Base-by-base conservation (phyloP, 2,888 invertebrate genomes). In the Tetramorium bicarinatum region DNA sequence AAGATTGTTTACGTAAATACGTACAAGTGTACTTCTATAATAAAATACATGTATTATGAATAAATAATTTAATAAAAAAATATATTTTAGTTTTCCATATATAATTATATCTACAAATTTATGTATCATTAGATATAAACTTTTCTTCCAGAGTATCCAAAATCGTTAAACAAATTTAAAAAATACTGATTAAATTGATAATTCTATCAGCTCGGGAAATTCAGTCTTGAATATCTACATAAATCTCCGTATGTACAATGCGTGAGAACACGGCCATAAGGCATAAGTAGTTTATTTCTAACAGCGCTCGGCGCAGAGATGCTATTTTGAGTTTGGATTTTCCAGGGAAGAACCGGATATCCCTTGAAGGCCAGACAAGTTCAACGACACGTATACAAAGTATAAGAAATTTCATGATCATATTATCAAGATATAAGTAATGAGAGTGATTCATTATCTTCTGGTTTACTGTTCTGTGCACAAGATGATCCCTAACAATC, bases 301-400 rank as follows among this genome's bases (percentile, higher is more conserved):
- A 54, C 41, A 7, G 34, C 18, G 66, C 66, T 66, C 18, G 41
- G 9, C n/a, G 41, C n/a, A n/a, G 18, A 38, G 52, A n/a, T 54
- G 67, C 77, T 77, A 77, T 77, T 77, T 69, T 69, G 29, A 69
- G 69, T 54, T 69, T 69, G 38, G 29, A 67, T 29, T 67, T 44
- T 56, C 67, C 77, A 56, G 18, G 41, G 15, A 67, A 69, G 29
- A 6, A n/a, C 44, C 44, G 29, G 18, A 77, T 77, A 77, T 69
- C 3, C 54, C 29, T 15, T 18, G 29, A 67, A 77, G 54, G 44
- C 25, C 69, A 54, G n/a, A n/a, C 54, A 69, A 54, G 69, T 67
- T 69, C 77, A 69, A 67, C 15, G 77, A 44, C 69, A 66, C 8
- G 3, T 34, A 34, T 34, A 4, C 29, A 34, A 34, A 34, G 15